These are phyloP conservation scores for Metridium senile DNA, from an alignment of 92 coral and sea anemone genomes.

Conservation along the genomic window DNA sequence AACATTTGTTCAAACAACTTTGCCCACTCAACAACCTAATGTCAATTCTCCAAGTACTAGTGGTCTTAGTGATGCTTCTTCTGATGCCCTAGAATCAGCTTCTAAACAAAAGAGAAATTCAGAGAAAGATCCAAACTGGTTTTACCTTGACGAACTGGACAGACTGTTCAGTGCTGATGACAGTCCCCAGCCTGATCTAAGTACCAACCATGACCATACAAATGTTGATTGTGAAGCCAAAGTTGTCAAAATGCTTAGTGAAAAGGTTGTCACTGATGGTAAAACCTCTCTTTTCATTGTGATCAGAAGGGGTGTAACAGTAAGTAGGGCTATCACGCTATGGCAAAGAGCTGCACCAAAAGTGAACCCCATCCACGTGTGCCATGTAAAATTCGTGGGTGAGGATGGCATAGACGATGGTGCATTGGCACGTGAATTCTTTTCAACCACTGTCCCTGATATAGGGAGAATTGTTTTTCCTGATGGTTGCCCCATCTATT, in stretches of 20 bases:
- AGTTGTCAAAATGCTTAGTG: background rate
- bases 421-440: constrained; percentile 1
- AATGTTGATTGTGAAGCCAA: constrained; percentile 1
- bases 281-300: constrained; percentile 39
- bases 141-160: background rate
- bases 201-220: background rate
- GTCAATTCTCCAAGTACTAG: background rate
- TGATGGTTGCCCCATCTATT: constrained; percentile 60
- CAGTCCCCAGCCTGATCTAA: background rate
- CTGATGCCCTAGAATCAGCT: background rate
- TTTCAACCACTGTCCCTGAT: background rate
- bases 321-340: constrained; percentile 56
- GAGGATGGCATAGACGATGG: background rate
- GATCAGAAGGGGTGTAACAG: constrained; percentile 60
- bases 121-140: background rate
- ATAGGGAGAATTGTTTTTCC: constrained; percentile 34
- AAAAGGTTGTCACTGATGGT: constrained; percentile 18
- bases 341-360: background rate
- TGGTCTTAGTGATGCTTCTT: constrained; percentile 6
- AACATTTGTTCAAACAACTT: constrained; percentile 5
- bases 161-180: constrained; percentile 4
- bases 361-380: background rate
- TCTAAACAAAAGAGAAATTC: background rate
- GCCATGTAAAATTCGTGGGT: background rate
- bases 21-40: background rate